Percentiles rank a stretch among this genome's conserved stretches.
These are phyloP conservation scores for Sinosuthora webbiana DNA, from an alignment of 2,113 vertebrate species.

Conservation along the genomic window DNA sequence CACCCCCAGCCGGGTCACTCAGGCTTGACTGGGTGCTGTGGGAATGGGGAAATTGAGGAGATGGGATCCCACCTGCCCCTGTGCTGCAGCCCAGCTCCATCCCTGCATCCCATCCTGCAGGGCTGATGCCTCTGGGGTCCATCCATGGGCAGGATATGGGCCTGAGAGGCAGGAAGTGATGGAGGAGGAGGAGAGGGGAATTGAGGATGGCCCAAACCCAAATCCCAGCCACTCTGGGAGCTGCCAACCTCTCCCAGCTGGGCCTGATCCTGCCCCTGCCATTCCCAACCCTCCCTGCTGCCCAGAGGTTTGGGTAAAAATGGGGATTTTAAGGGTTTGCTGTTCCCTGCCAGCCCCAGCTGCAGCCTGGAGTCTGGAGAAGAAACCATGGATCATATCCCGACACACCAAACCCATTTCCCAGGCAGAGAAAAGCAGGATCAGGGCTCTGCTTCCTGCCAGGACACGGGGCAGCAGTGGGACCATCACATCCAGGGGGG, in stretches of 20 bases:
- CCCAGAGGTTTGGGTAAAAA: not conserved
- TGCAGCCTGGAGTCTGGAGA: not conserved
- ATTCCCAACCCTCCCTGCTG: not conserved
- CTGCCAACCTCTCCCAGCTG: not conserved
- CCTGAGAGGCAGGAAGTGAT: not conserved
- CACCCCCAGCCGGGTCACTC: rapidly evolving
- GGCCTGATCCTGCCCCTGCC: not conserved
- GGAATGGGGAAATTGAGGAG: not conserved
- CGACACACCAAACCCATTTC: not conserved
- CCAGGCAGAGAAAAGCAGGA: not conserved
- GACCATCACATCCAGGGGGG: not conserved
- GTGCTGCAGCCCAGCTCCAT: not conserved
- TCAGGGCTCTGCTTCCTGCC: not conserved
- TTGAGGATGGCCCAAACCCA: not conserved
- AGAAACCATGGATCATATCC: rapidly evolving
- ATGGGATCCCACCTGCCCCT: not conserved
- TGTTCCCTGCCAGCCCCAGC: not conserved
- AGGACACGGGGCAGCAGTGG: rapidly evolving
- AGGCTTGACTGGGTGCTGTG: not conserved
- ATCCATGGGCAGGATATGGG: not conserved
- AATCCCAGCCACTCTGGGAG: not conserved
- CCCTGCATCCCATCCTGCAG: not conserved
- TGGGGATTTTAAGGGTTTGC: rapidly evolving
- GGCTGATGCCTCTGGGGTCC: rapidly evolving
- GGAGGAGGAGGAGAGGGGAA: not conserved